phyloP scores from a whole-genome alignment of 23 tunicate genomes.

The Ascidia mentula region DNA sequence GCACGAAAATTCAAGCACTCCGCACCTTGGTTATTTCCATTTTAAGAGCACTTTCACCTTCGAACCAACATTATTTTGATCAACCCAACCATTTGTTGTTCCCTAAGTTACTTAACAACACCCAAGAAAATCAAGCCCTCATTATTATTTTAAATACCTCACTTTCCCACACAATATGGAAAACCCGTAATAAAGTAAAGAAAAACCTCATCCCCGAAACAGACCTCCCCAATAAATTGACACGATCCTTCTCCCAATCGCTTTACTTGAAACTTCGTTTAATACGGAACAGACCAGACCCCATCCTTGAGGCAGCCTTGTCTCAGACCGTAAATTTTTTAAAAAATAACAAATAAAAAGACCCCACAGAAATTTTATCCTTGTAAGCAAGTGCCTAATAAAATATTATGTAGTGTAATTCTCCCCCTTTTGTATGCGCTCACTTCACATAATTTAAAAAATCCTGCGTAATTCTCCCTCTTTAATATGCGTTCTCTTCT shows the following conservation, averaged over 20 bases:
- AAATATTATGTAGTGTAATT: too few species aligned
- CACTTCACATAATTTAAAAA: too few species aligned
- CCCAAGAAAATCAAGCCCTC: too few species aligned
- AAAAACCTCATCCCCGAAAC: background rate
- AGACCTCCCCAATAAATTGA: background rate
- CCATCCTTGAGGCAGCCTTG: background rate
- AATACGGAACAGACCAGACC: background rate
- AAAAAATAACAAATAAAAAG: too few species aligned
- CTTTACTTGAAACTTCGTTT: background rate
- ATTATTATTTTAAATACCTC: background rate
- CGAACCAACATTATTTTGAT: background rate
- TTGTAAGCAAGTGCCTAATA: too few species aligned
- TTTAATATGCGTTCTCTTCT: too few species aligned
- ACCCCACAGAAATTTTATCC: too few species aligned
- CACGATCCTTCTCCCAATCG: background rate
- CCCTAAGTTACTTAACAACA: background rate
- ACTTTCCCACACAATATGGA: background rate
- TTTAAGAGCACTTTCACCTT: background rate
- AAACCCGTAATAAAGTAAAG: background rate
- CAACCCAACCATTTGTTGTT: background rate
- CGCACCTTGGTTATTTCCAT: background rate
- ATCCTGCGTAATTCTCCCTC: too few species aligned
- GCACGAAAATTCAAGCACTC: background rate
- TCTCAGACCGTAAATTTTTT: background rate
- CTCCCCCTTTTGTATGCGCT: too few species aligned